Evolutionary conservation across 2,797 vertebrate species (phyloP).

Genomic region (Percopsis omiscomaycus): DNA sequence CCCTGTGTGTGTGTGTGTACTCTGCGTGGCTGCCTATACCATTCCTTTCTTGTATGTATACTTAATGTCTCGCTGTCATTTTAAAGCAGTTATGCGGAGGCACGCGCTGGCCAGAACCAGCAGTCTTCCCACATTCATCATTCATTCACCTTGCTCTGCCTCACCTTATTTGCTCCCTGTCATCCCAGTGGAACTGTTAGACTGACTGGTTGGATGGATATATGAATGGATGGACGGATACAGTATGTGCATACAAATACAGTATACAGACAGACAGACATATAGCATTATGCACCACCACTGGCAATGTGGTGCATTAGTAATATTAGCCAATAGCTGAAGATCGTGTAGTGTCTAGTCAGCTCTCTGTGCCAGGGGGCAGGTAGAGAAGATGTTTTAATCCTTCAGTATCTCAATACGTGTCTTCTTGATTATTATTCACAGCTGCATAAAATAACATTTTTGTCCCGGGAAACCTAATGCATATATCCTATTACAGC

Average conservation of each 20-base stretch:
- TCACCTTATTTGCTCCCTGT: slow-evolving; percentile 69
- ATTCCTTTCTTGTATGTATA: slow-evolving; percentile 31
- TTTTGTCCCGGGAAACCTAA: neutral
- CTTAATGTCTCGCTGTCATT: slow-evolving; percentile 39
- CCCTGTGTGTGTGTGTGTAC: slow-evolving; percentile 2
- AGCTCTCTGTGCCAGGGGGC: slow-evolving; percentile 16
- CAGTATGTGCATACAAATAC: no score
- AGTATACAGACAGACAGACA: slow-evolving; percentile 6
- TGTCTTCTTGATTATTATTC: slow-evolving; percentile 21
- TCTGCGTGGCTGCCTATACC: neutral
- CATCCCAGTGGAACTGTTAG: slow-evolving; percentile 38
- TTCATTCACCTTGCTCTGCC: slow-evolving; percentile 76
- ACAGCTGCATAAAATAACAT: slow-evolving; percentile 8
- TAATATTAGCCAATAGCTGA: neutral
- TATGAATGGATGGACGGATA: no score
- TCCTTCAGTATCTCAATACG: slow-evolving; percentile 12
- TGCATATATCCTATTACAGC: slow-evolving; percentile 23
- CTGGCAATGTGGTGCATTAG: neutral
- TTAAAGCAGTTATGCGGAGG: slow-evolving; percentile 38
- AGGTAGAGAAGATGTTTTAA: neutral
- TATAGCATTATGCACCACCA: neutral
- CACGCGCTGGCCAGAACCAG: slow-evolving; percentile 59
- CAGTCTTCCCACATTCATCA: slow-evolving; percentile 74
- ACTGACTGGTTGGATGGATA: no score
- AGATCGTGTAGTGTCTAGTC: slow-evolving; percentile 42